Percentiles rank a stretch among this genome's conserved stretches.
phyloP scores from a whole-genome alignment of 2,888 invertebrate species.

The Apotomis capreana region DNA sequence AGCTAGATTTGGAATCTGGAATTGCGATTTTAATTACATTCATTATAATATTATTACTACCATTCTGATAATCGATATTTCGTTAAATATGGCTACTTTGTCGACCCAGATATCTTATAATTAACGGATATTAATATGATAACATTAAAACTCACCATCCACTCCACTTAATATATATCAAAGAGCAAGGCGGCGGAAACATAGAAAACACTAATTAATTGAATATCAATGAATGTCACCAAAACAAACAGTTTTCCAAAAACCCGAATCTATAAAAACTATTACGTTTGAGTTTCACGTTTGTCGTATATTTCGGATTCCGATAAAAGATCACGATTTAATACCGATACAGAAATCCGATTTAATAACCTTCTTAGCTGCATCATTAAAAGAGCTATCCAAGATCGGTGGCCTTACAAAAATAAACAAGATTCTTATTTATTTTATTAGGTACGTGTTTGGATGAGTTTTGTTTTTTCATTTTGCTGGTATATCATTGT shows the following conservation, averaged over 20 bases:
- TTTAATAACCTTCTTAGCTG: constrained; percentile 35
- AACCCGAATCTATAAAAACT: constrained; percentile 25
- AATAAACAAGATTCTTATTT: neutral
- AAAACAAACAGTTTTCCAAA: constrained; percentile 35
- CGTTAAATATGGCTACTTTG: no score
- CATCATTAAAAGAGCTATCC: constrained; percentile 18
- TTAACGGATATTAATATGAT: no score
- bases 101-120: no score
- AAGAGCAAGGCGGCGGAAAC: neutral
- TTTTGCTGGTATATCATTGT: no score
- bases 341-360: constrained; percentile 32
- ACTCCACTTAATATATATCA: neutral
- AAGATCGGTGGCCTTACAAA: constrained; percentile 31
- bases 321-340: constrained; percentile 36
- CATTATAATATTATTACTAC: no score
- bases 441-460: no score
- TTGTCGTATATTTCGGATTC: constrained; percentile 21
- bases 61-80: no score
- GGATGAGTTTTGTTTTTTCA: no score
- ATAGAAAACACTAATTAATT: constrained; percentile 8
- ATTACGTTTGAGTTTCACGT: constrained; percentile 24
- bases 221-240: constrained; percentile 4
- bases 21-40: no score
- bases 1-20: no score
- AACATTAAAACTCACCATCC: no score